phyloP scores from a whole-genome alignment of 64 coral and sea anemone genomes.

The Pocillopora verrucosa region DNA sequence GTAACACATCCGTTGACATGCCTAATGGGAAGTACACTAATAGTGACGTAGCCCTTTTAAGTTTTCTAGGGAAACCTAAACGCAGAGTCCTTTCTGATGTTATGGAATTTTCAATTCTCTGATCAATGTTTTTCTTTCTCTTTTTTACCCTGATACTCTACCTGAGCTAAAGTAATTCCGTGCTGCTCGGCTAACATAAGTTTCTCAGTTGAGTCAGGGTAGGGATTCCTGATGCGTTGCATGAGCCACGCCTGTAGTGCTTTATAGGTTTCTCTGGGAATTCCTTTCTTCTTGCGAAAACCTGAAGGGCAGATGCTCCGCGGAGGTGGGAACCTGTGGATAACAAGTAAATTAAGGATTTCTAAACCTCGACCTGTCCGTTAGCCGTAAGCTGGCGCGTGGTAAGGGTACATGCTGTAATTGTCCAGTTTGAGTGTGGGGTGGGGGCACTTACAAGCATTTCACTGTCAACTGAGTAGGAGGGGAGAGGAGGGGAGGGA shows the following conservation, averaged over 20 bases:
- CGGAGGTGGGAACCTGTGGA: not conserved
- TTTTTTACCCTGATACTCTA: not conserved
- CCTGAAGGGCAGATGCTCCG: slow-evolving; percentile 30
- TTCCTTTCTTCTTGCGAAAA: slow-evolving; percentile 6
- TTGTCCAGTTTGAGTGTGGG: no score
- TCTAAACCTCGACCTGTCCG: not conserved
- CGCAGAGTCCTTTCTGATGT: no score
- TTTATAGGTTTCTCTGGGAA: not conserved
- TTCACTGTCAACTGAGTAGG: no score
- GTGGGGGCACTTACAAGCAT: no score
- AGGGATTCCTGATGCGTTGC: not conserved
- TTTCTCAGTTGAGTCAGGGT: not conserved
- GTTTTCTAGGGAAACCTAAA: no score
- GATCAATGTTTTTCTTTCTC: not conserved
- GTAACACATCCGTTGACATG: no score
- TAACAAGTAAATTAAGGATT: not conserved
- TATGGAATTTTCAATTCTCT: no score
- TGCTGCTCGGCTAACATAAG: slow-evolving; percentile 3
- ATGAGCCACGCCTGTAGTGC: not conserved
- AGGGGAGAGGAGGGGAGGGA: no score
- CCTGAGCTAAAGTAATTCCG: slow-evolving; percentile 2
- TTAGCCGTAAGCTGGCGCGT: no score
- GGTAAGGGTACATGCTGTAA: no score
- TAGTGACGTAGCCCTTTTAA: no score
- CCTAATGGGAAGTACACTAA: no score